Base-by-base conservation (phyloP, 1,140 invertebrate genomes). In the Thalassaphorura encarpata region DNA sequence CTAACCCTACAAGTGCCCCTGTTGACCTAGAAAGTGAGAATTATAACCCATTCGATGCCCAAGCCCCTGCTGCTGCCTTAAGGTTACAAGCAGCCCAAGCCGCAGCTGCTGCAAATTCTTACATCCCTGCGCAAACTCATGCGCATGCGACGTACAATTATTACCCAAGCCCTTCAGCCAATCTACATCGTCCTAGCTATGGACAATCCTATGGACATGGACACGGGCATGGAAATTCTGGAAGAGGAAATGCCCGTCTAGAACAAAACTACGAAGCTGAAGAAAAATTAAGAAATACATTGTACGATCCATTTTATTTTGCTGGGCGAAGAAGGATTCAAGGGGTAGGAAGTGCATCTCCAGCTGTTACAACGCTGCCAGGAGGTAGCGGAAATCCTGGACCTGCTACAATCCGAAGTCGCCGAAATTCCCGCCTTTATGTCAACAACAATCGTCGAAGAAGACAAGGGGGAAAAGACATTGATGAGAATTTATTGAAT, bases 281-380 rank as follows among this genome's bases (percentile, higher is more conserved):
- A n/a, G n/a, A n/a, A n/a, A n/a, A n/a, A n/a, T n/a, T n/a, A n/a
- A n/a, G n/a, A n/a, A 54, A 54, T 42, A 36, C 46, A 15, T 39
- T 29, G 18, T 54, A 54, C 23, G 53, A 54, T 33, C 53, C 53
- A 19, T 54, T 43, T 43, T 54, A 43, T 33, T 54, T 39, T 43
- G 21, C 27, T 23, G 31, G 31, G 23, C 52, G 45, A 18, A 45
- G 29, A 28, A 42, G n/a, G 18, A 39, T 18, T 0, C 24, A 27
- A n/a, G 23, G 24, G 4, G 15, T 11, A 3, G 29, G 26, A 18
- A 36, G 33, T 36, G 33, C 33, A 11, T 11, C 11, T n/a, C 11
- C 11, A 36, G 11, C 11, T 11, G 11, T 11, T 36, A n/a, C 11
- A 36, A 36, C 11, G 33, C 33, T 36, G 11, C 11, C 33, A n/a